Evolutionary conservation across 2,113 vertebrate species (phyloP), one percentile per base, ranked within the genome.

Genomic region (Hydropotes inermis): DNA sequence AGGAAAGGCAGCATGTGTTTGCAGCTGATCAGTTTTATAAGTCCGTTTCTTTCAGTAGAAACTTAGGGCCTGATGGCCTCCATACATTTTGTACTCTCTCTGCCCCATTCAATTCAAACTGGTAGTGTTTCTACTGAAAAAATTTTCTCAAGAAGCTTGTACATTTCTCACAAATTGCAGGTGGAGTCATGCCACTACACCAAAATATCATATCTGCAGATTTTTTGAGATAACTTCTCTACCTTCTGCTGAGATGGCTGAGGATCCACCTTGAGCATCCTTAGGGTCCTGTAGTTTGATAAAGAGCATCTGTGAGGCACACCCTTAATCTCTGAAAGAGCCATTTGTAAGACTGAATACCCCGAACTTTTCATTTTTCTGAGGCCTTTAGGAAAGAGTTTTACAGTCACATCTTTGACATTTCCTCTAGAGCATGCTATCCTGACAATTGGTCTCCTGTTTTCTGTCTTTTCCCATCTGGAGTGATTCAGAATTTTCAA

Each of bases 51-150:
- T 94, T 11, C 39, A 84, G 11, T 83, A 23, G 55, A 36, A 64
- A 67, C 5, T 23, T 64, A n/a, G 1, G 1, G 9, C 8, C 4
- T 43, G 0, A 21, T 3, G 43, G 21, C 3, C 0, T 60, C 54
- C 54, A 17, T 43, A 57, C 54, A 57, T 85, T 25, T 84, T 28
- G 25, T 85, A 58, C 27, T 39, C 33, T 43, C 12, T 47, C 19
- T 50, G 82, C 36, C 28, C 67, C 16, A 54, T 84, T 88, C n/a
- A 30, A 5, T 57, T 45, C 25, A 88, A 79, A 30, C 7, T 50
- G 25, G 1, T 19, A 39, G 17, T 70, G 7, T 15, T 58, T 86
- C 52, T n/a, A 6, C 23, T 23, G 67, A 64, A 64, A 55, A 13
- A 39, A 39, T 92, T 92, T 96, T 70, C 70, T 81, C 21, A 43